phyloP scores from a whole-genome alignment of 2,888 invertebrate species.

The Agrotis clavis region DNA sequence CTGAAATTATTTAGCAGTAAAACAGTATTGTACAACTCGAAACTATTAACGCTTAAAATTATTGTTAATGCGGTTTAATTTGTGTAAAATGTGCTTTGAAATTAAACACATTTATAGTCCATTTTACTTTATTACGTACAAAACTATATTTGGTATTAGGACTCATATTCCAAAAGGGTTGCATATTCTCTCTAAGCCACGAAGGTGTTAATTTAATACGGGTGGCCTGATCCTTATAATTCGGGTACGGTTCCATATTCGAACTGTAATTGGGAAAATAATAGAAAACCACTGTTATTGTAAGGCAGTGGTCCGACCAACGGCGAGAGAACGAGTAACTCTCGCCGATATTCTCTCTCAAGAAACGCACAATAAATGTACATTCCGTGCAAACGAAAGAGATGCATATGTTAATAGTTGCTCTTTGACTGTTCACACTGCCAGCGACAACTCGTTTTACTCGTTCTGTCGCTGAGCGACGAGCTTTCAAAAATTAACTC shows the following conservation, averaged over 20 bases:
- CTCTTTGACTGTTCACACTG: no score
- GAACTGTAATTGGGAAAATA: slow-evolving; percentile 30
- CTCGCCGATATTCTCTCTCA: no score
- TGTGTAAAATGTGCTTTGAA: neutral
- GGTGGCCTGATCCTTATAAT: slow-evolving; percentile 17
- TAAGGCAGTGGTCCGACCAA: no score
- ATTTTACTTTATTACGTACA: neutral
- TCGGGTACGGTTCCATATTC: slow-evolving; percentile 25
- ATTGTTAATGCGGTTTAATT: neutral
- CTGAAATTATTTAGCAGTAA: slow-evolving; percentile 15
- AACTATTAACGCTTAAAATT: neutral
- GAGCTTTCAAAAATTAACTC: no score
- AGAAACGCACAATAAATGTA: no score
- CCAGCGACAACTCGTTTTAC: no score
- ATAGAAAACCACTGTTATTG: slow-evolving; percentile 28
- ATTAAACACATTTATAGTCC: neutral
- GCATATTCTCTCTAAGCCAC: neutral
- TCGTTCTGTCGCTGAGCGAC: no score
- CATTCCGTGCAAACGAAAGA: no score
- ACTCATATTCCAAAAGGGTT: neutral
- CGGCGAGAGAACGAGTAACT: no score
- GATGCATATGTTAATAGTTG: no score
- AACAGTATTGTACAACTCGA: slow-evolving; percentile 10
- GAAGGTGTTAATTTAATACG: slow-evolving; percentile 33
- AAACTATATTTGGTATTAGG: neutral